phyloP scores from a whole-genome alignment of 2,113 vertebrate genomes.

The Laticauda laticaudata region DNA sequence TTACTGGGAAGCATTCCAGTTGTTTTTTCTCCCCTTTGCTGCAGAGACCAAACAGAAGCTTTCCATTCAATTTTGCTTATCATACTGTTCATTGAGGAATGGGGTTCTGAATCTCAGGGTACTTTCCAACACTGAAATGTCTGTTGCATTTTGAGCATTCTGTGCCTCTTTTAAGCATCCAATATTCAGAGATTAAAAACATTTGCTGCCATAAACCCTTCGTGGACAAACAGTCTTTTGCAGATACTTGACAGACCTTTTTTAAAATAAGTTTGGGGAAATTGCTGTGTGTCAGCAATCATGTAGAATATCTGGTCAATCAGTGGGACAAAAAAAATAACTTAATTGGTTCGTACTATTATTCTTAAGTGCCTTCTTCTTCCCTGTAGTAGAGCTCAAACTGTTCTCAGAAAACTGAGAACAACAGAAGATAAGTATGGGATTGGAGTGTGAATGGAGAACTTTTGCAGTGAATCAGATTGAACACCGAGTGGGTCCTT shows the following conservation, averaged over 20 bases:
- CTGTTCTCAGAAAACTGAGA: neutral
- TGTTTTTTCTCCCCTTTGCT: neutral
- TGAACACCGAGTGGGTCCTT: neutral
- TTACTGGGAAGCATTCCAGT: neutral
- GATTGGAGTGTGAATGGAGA: neutral
- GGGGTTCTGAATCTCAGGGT: neutral
- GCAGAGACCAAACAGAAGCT: neutral
- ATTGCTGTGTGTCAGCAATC: neutral
- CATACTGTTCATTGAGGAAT: neutral
- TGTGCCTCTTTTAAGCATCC: neutral
- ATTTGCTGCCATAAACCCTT: neutral
- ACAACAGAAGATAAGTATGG: neutral
- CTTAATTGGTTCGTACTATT: neutral
- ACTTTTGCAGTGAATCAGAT: neutral
- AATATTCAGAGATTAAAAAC: neutral
- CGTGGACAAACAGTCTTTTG: neutral
- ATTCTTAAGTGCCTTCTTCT: neutral
- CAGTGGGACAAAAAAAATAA: neutral
- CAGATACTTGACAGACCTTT: neutral
- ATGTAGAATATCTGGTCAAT: neutral
- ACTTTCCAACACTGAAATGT: neutral
- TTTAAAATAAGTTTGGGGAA: neutral
- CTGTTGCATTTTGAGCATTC: neutral
- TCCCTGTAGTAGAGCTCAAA: neutral
- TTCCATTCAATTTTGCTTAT: neutral